Evolutionary conservation across 2,888 invertebrate species (phyloP), one percentile per base, ranked within the genome.

Genomic region (Agrochola circellaris): DNA sequence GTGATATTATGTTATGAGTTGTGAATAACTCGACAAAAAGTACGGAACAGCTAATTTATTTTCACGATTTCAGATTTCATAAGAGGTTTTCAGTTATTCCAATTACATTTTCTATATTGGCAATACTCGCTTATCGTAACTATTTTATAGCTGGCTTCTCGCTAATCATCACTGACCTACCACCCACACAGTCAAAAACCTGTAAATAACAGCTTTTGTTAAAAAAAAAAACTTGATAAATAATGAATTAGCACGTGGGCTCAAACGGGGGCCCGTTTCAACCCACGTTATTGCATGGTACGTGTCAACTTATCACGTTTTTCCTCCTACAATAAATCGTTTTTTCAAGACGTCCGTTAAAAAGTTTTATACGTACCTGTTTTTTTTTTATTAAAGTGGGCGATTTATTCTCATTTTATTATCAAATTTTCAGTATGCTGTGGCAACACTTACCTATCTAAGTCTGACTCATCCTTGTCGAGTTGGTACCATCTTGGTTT

Each of bases 291-390:
- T n/a, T 65, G 30, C n/a, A 34, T n/a, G 45, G 75, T 26, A 64
- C 62, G 45, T 8, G 11, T 45, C 34, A 54, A 34, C 15, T 45
- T 26, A 75, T 54, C 62, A 75, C 76, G 64, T 75, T 75, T 73
- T 56, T 38, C 34, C 34, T 48, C 23, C 38, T 11, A 34, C 17
- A 72, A 11, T 26, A 26, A 65, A 54, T 26, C 5, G 34, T 0
- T 51, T 54, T 54, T 3, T 54, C 4, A 54, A n/a, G 54, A 4
- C 54, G 23, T 61, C 13, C 2, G 34, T 45, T 42, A 17, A 45
- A 48, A 51, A 51, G 30, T 67, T 48, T 30, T 13, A 30, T 23
- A 48, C 30, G 30, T 48, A 51, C 23, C 15, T 51, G 30, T 13
- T 13, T 45, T 45, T 45, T 45, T 13, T 1, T 11, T 11, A 42